A percentile compares a stretch with the other conserved stretches of the same genome.
These are phyloP conservation scores for Chouioia cunea DNA, from an alignment of 2,888 invertebrate species.

Conservation along the genomic window DNA sequence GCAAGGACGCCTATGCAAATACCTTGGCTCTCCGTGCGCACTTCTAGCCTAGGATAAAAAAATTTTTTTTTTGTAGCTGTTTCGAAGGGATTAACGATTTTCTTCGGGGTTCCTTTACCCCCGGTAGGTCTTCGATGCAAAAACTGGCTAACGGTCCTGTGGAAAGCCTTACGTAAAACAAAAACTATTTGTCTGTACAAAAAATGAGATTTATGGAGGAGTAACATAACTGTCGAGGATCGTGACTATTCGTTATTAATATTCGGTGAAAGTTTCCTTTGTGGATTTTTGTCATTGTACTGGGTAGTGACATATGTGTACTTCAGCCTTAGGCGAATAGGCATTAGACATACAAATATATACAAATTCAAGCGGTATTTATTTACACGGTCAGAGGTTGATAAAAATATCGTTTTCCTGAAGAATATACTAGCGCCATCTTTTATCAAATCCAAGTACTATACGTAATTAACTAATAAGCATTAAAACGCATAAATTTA, in stretches of 20 bases:
- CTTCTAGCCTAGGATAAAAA: conserved; percentile 4
- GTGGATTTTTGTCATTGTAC: no score
- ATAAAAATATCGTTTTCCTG: no score
- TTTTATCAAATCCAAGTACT: not conserved
- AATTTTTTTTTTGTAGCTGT: conserved; percentile 22
- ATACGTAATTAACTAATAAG: no score
- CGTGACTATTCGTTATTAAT: no score
- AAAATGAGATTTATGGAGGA: no score
- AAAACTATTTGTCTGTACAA: not conserved
- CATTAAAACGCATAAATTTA: conserved; percentile 2
- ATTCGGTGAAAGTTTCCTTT: no score
- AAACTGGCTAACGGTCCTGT: not conserved
- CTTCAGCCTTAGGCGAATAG: no score
- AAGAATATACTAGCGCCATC: not conserved
- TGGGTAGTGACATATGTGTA: no score
- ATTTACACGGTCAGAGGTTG: no score
- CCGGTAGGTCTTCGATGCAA: conserved; percentile 5
- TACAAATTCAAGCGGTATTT: no score
- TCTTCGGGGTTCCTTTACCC: not conserved
- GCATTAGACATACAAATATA: no score
- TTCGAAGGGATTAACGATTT: not conserved
- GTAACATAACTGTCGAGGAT: no score
- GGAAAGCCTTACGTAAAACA: conserved; percentile 17
- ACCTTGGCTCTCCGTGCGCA: conserved; percentile 24
- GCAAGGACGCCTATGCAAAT: conserved; percentile 39